phyloP scores from a whole-genome alignment of 2,888 invertebrate species.

The Diplolepis rosae region DNA sequence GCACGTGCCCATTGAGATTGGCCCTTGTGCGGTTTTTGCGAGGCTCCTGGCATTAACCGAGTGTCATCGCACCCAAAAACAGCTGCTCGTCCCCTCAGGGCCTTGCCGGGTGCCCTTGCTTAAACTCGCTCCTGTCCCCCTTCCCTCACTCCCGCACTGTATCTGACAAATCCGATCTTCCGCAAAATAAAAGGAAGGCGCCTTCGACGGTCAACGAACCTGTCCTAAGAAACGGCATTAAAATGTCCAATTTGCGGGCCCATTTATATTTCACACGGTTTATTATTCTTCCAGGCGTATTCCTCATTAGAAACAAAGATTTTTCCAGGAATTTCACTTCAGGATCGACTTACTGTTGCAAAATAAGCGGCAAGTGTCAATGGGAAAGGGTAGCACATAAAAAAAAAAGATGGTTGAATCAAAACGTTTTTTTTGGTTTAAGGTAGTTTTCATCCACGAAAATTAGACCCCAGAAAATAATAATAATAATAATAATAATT shows the following conservation, averaged over 20 bases:
- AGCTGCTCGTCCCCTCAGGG: constrained; percentile 62
- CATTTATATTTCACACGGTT: constrained; percentile 41
- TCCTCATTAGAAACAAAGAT: neutral
- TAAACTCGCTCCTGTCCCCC: constrained; percentile 49
- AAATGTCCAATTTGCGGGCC: constrained; percentile 38
- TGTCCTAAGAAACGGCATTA: constrained; percentile 32
- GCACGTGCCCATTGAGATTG: constrained; percentile 56
- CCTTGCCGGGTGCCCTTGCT: constrained; percentile 60
- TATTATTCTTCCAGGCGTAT: constrained; percentile 2
- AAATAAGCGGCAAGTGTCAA: neutral
- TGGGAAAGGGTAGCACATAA: too few relatives aligned
- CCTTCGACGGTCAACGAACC: constrained; percentile 48
- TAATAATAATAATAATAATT: too few relatives aligned
- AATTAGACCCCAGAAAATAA: too few relatives aligned
- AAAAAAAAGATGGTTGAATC: too few relatives aligned
- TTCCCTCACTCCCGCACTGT: constrained; percentile 53
- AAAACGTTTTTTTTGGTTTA: too few relatives aligned
- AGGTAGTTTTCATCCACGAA: too few relatives aligned
- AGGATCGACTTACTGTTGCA: too few relatives aligned
- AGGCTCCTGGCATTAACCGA: constrained; percentile 49
- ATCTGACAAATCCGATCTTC: constrained; percentile 67
- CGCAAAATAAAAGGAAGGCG: constrained; percentile 48
- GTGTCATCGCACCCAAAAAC: constrained; percentile 67
- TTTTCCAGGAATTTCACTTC: neutral
- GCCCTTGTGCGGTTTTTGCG: constrained; percentile 52